Conservation (phyloP, 2,888 invertebrate species). For the Drosophila ustulata region DNA sequence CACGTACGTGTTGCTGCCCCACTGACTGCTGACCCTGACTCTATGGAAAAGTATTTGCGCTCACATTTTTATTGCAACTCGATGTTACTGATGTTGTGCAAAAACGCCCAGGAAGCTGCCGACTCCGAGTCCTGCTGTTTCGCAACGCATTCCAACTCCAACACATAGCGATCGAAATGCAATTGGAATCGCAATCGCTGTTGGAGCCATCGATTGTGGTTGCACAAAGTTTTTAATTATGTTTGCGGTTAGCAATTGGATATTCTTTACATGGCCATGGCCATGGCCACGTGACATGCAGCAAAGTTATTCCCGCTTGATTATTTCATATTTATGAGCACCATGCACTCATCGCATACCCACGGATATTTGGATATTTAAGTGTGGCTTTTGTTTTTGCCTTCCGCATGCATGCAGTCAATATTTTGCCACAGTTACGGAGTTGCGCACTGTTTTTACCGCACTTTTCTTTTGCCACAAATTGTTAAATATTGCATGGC, state of each 20-base stretch:
- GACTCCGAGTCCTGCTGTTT: constrained; percentile 10
- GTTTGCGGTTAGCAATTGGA: constrained; percentile 80
- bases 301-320: constrained; percentile 48
- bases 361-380: constrained; percentile 11
- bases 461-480: constrained; percentile 27
- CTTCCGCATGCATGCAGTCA: neutral
- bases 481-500: constrained; percentile 56
- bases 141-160: constrained; percentile 17
- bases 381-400: constrained; percentile 7
- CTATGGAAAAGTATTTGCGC: constrained; percentile 25
- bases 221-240: constrained; percentile 78
- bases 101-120: constrained; percentile 27
- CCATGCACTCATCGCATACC: neutral
- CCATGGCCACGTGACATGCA: constrained; percentile 32
- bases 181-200: constrained; percentile 37
- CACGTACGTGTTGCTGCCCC: constrained; percentile 21
- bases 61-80: constrained; percentile 52
- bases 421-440: neutral
- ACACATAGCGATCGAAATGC: constrained; percentile 19
- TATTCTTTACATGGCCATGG: constrained; percentile 46
- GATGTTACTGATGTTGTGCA: constrained; percentile 37
- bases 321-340: constrained; percentile 35
- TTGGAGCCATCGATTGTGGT: constrained; percentile 70
- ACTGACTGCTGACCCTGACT: neutral
- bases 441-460: neutral